These are phyloP conservation scores for Rhopalosiphum maidis DNA, from an alignment of 1,140 invertebrate genomes.

Conservation along the genomic window DNA sequence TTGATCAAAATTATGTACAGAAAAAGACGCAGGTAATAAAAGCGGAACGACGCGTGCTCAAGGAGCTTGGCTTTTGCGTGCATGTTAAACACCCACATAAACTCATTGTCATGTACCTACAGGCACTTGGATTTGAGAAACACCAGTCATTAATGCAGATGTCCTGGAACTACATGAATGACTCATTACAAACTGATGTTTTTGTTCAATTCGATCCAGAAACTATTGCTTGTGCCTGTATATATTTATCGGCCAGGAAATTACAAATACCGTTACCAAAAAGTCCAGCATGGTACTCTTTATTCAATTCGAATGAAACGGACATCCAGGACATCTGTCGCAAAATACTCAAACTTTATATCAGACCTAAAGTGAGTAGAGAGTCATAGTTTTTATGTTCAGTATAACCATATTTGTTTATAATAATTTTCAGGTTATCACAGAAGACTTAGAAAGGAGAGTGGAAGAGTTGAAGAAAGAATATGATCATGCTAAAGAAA, in stretches of 20 bases:
- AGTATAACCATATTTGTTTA: conserved; percentile 35
- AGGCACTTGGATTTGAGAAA: conserved; percentile 86
- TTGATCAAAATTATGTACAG: conserved; percentile 93
- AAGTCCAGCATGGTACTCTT: conserved; percentile 85
- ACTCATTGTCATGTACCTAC: conserved; percentile 94
- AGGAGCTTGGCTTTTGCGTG: conserved; percentile 98
- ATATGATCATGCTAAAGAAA: conserved; percentile 56
- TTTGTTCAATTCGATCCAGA: conserved; percentile 96
- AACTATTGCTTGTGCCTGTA: conserved; percentile 97
- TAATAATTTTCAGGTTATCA: conserved; percentile 44
- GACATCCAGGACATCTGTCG: conserved; percentile 86
- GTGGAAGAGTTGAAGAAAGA: conserved; percentile 56
- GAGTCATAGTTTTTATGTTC: conserved; percentile 1
- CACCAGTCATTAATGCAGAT: conserved; percentile 87
- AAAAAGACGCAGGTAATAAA: conserved; percentile 98
- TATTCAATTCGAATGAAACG: conserved; percentile 84
- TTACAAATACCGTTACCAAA: conserved; percentile 85
- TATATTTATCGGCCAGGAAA: conserved; percentile 90
- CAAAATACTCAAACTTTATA: conserved; percentile 85
- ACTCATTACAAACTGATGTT: conserved; percentile 94
- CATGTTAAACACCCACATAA: conserved; percentile 99
- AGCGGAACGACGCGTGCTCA: conserved; percentile 92
- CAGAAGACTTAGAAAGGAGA: conserved; percentile 55
- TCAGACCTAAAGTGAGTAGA: conserved; percentile 74
- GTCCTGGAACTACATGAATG: conserved; percentile 99